Percentiles rank a stretch among this genome's conserved stretches.
Conservation (phyloP, 2,888 invertebrate species). For the Entomobrya multifasciata region DNA sequence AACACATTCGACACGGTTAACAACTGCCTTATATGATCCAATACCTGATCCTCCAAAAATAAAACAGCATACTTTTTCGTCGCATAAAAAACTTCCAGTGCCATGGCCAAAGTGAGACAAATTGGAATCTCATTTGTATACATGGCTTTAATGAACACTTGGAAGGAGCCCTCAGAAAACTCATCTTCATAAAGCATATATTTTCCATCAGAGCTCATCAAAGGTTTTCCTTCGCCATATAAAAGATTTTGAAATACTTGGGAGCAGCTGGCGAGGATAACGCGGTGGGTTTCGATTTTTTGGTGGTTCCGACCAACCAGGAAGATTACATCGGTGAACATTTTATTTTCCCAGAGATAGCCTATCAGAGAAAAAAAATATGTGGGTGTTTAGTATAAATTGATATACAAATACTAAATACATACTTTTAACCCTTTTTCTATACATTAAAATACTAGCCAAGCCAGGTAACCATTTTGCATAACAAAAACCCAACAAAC, state of each 20-base stretch:
- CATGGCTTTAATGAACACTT: constrained; percentile 74
- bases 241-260: constrained; percentile 71
- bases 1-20: constrained; percentile 75
- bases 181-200: constrained; percentile 73
- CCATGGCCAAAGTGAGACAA: constrained; percentile 68
- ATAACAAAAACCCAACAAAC: constrained; percentile 28
- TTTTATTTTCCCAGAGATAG: constrained; percentile 73
- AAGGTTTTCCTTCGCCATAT: constrained; percentile 56
- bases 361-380: constrained; percentile 46
- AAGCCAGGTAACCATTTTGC: constrained; percentile 50
- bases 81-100: constrained; percentile 75
- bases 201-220: constrained; percentile 39
- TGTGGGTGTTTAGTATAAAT: background rate
- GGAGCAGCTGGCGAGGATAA: constrained; percentile 73
- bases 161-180: constrained; percentile 39
- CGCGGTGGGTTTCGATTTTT: constrained; percentile 74
- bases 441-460: no score
- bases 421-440: no score
- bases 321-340: constrained; percentile 75
- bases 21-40: constrained; percentile 69
- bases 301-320: constrained; percentile 67
- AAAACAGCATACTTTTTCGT: constrained; percentile 74
- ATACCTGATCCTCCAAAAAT: constrained; percentile 73
- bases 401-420: no score
- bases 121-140: constrained; percentile 77